A percentile compares a stretch with the other conserved stretches of the same genome.
These are phyloP conservation scores for Napeogenes sylphis DNA, from an alignment of 2,888 invertebrate genomes.

Conservation along the genomic window DNA sequence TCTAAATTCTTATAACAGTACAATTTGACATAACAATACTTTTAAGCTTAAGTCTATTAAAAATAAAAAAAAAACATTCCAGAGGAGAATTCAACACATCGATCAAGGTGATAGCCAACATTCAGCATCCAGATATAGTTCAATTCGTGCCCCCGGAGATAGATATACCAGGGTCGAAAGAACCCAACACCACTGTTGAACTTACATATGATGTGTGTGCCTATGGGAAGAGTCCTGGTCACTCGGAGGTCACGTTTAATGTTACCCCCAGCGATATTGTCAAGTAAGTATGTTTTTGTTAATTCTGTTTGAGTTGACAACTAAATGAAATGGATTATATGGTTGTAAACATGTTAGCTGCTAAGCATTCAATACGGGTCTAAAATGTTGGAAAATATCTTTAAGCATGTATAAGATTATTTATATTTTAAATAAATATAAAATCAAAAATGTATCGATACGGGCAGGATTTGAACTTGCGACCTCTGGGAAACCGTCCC, in stretches of 20 bases:
- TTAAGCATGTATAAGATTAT: no score
- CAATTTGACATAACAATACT: not conserved
- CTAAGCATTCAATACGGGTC: no score
- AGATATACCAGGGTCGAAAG: slow-evolving; percentile 53
- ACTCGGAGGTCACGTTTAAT: slow-evolving; percentile 80
- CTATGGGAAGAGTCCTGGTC: slow-evolving; percentile 81
- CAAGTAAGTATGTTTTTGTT: slow-evolving; percentile 58
- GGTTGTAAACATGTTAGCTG: no score
- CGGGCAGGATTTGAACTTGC: no score
- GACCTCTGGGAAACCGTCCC: no score
- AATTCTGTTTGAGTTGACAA: not conserved
- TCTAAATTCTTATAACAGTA: no score
- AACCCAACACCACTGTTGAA: slow-evolving; percentile 51
- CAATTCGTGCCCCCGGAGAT: slow-evolving; percentile 72
- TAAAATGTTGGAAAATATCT: no score
- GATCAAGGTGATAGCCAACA: slow-evolving; percentile 72
- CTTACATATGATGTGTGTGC: slow-evolving; percentile 73
- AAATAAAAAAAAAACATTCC: slow-evolving; percentile 33
- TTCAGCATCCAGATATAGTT: slow-evolving; percentile 81
- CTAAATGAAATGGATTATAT: not conserved
- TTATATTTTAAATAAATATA: no score
- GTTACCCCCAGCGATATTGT: slow-evolving; percentile 71
- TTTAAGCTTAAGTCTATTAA: not conserved
- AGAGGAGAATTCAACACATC: slow-evolving; percentile 68
- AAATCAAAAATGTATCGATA: no score